These are phyloP conservation scores for Motacilla alba DNA, from an alignment of 2,113 vertebrate species.

Conservation along the genomic window DNA sequence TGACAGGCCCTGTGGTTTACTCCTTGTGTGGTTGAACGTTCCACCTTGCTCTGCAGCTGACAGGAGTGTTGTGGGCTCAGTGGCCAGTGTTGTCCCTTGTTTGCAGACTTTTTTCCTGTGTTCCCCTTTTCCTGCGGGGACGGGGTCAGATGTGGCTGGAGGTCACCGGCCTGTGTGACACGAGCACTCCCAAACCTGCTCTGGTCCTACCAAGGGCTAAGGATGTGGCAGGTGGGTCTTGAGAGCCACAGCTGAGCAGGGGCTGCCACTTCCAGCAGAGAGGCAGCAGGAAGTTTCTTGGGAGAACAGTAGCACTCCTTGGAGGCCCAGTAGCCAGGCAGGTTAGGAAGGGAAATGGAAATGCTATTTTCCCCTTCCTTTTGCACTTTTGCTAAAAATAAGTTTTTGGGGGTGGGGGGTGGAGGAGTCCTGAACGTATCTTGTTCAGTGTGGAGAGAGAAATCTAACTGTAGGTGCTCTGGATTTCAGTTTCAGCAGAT, in stretches of 20 bases:
- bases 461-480: constrained; percentile 58
- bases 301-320: background rate
- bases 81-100: background rate
- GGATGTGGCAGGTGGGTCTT: rapidly evolving
- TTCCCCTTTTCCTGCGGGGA: background rate
- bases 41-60: background rate
- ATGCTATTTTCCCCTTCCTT: background rate
- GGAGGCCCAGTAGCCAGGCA: background rate
- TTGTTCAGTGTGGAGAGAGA: background rate
- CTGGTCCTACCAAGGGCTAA: background rate
- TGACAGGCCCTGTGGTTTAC: background rate
- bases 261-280: background rate
- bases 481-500: constrained; percentile 77
- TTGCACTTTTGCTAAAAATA: background rate
- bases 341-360: background rate
- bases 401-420: background rate
- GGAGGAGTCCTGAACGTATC: background rate
- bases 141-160: background rate
- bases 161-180: background rate
- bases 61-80: background rate
- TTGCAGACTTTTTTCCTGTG: background rate
- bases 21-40: background rate
- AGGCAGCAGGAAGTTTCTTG: background rate
- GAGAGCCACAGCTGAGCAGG: background rate
- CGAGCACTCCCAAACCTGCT: background rate